phyloP scores from a whole-genome alignment of 2,888 invertebrate species.

The Eristalis intricaria region DNA sequence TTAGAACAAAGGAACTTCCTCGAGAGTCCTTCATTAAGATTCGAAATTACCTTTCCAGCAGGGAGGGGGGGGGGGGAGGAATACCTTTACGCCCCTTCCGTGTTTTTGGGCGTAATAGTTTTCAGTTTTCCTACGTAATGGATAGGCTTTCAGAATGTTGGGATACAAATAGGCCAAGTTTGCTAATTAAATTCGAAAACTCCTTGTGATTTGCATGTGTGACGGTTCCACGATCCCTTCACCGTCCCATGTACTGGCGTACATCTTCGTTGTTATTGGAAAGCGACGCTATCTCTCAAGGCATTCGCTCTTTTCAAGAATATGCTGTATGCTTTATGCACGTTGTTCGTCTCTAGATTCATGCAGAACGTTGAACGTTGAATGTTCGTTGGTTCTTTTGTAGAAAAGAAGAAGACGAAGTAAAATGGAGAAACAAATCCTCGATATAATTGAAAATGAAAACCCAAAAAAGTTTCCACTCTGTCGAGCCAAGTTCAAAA shows the following conservation, averaged over 20 bases:
- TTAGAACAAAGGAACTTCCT: slow-evolving; percentile 52
- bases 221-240: background rate
- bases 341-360: background rate
- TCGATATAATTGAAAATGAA: slow-evolving; percentile 70
- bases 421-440: slow-evolving; percentile 62
- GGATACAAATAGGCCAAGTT: slow-evolving; percentile 46
- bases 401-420: slow-evolving; percentile 7
- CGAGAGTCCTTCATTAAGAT: slow-evolving; percentile 52
- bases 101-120: slow-evolving; percentile 9
- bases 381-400: background rate
- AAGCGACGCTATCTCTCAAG: slow-evolving; percentile 31
- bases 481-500: slow-evolving; percentile 43
- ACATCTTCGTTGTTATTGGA: slow-evolving; percentile 43
- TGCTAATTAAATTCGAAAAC: slow-evolving; percentile 64
- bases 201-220: slow-evolving; percentile 56
- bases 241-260: background rate
- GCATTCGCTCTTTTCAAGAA: slow-evolving; percentile 8
- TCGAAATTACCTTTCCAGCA: slow-evolving; percentile 40
- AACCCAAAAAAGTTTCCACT: slow-evolving; percentile 65
- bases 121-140: slow-evolving; percentile 17
- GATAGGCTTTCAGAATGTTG: slow-evolving; percentile 19
- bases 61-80: too few relatives aligned
- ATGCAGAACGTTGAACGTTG: background rate
- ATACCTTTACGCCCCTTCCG: background rate
- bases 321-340: background rate